phyloP scores from a whole-genome alignment of 2,113 vertebrate species.

The Malurus cyaneus region DNA sequence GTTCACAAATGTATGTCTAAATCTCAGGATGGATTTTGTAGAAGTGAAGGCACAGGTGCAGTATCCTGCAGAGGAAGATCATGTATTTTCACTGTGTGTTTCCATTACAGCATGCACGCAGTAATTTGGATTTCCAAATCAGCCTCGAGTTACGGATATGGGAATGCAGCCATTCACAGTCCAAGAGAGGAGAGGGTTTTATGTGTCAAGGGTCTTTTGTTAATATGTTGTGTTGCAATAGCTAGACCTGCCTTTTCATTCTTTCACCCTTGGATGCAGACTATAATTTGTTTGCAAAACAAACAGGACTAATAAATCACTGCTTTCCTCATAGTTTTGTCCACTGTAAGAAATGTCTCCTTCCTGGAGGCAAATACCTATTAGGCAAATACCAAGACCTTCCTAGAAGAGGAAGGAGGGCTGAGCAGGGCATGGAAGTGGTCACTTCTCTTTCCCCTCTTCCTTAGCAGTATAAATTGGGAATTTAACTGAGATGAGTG shows the following conservation, averaged over 20 bases:
- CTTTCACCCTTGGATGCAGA: background rate
- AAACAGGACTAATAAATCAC: background rate
- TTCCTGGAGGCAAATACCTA: background rate
- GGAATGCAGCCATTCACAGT: background rate
- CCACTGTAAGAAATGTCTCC: background rate
- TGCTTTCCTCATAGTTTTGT: slow-evolving; percentile 4
- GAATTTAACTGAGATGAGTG: background rate
- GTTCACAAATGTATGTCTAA: background rate
- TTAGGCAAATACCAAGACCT: background rate
- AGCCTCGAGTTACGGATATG: background rate
- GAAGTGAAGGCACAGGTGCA: background rate
- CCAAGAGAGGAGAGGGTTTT: background rate
- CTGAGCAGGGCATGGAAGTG: background rate
- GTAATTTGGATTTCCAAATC: background rate
- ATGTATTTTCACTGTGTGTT: background rate
- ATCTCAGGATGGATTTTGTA: background rate
- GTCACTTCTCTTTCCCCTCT: background rate
- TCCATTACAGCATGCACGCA: background rate
- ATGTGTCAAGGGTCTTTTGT: background rate
- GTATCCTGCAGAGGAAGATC: background rate
- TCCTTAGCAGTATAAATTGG: background rate
- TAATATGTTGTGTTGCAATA: slow-evolving; percentile 11
- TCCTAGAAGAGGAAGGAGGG: background rate
- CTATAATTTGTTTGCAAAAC: slow-evolving; percentile 4
- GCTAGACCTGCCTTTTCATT: slow-evolving; percentile 6